phyloP scores from a whole-genome alignment of 2,113 vertebrate genomes.

The Acanthisitta chloris region DNA sequence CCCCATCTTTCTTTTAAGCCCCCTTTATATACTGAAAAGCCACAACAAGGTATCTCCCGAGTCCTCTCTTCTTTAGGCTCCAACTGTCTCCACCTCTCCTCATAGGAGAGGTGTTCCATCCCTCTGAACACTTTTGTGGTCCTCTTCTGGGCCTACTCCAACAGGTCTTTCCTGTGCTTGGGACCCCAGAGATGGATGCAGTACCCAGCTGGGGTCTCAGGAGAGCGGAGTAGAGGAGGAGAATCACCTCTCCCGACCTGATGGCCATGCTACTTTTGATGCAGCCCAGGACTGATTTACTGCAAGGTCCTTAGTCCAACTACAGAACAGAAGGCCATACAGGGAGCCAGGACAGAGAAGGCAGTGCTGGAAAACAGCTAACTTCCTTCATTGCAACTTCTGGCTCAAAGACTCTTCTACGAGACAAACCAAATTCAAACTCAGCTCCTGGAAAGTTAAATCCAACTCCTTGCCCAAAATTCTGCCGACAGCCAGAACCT shows the following conservation, averaged over 20 bases:
- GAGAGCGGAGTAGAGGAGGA: rapidly evolving
- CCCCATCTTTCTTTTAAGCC: neutral
- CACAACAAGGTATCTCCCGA: neutral
- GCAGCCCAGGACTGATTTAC: neutral
- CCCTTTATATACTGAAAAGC: neutral
- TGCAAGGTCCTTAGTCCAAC: neutral
- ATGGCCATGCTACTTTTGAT: neutral
- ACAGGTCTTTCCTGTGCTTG: neutral
- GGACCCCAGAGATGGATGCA: neutral
- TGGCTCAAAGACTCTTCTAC: neutral
- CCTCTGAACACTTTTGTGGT: neutral
- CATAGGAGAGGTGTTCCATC: neutral
- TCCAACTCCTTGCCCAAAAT: neutral
- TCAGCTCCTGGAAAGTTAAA: neutral
- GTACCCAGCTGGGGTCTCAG: neutral
- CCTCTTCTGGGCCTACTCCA: neutral
- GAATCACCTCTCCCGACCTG: neutral
- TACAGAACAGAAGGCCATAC: neutral
- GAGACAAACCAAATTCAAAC: neutral
- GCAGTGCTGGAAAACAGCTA: neutral
- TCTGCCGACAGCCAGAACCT: neutral
- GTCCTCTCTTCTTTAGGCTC: neutral
- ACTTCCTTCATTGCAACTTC: neutral
- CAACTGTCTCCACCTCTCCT: neutral
- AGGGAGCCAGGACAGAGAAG: neutral